A percentile compares a stretch with the other conserved stretches of the same genome.
These are phyloP conservation scores for Sarcophaga rosellei DNA, from an alignment of 2,888 invertebrate genomes.

Conservation along the genomic window DNA sequence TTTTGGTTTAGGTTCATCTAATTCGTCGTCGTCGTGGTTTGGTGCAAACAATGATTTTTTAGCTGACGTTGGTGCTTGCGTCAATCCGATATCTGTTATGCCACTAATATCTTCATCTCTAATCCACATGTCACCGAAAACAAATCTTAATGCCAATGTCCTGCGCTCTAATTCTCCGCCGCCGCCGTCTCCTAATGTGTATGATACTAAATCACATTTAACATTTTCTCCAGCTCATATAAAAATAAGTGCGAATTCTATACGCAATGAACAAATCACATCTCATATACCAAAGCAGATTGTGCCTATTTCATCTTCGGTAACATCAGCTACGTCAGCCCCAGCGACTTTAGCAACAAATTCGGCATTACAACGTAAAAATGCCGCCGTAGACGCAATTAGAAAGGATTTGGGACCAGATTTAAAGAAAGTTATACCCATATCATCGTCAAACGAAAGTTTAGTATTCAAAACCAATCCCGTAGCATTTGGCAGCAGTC, in stretches of 20 bases:
- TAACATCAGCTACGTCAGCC: constrained; percentile 72
- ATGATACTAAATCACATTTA: constrained; percentile 85
- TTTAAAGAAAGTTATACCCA: constrained; percentile 76
- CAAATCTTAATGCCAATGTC: constrained; percentile 76
- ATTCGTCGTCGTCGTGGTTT: constrained; percentile 74
- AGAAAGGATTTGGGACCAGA: constrained; percentile 86
- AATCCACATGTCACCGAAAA: constrained; percentile 75
- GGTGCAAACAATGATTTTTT: constrained; percentile 83
- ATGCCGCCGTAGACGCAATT: constrained; percentile 82
- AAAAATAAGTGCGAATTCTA: constrained; percentile 82
- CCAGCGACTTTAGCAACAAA: constrained; percentile 76
- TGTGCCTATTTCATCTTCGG: constrained; percentile 73
- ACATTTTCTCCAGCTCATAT: constrained; percentile 88
- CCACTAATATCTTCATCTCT: constrained; percentile 85
- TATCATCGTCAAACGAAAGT: constrained; percentile 61
- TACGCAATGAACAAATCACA: constrained; percentile 75
- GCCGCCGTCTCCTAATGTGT: constrained; percentile 85
- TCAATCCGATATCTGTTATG: constrained; percentile 95
- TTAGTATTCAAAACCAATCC: constrained; percentile 39
- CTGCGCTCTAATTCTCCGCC: constrained; percentile 79
- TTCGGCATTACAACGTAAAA: constrained; percentile 76
- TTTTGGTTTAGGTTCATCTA: constrained; percentile 70
- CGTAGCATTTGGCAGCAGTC: constrained; percentile 69
- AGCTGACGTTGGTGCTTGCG: constrained; percentile 86
- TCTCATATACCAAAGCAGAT: constrained; percentile 77